A percentile compares a stretch with the other conserved stretches of the same genome.
Conservation (phyloP, 2,888 invertebrate genomes). For the Hydrotaea cyrtoneurina region DNA sequence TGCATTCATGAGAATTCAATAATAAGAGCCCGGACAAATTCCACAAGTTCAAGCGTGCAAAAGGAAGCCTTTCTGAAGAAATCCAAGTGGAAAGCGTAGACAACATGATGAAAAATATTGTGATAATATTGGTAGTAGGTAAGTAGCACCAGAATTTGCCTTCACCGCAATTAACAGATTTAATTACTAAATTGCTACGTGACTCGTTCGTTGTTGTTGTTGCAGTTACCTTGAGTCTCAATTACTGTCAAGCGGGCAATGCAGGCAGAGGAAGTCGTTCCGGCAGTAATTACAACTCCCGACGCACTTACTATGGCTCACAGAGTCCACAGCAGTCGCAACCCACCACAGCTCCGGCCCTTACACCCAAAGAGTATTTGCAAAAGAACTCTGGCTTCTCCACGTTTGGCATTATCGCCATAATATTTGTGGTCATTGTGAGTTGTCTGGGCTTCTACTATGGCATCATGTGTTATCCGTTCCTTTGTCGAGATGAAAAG, state of each 20-base stretch:
- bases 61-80: not conserved
- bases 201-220: conserved; percentile 9
- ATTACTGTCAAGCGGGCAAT: conserved; percentile 63
- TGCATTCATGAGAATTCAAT: conserved; percentile 37
- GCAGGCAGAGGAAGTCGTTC: conserved; percentile 64
- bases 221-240: conserved; percentile 64
- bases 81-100: conserved; percentile 3
- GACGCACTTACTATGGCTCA: conserved; percentile 68
- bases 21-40: not conserved
- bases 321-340: conserved; percentile 40
- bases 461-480: conserved; percentile 85
- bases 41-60: not conserved
- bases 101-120: conserved; percentile 54
- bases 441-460: conserved; percentile 83
- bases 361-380: conserved; percentile 77
- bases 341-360: conserved; percentile 64
- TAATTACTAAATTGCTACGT: not conserved
- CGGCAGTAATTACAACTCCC: conserved; percentile 59
- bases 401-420: conserved; percentile 85
- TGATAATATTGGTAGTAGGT: conserved; percentile 52
- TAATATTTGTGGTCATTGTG: conserved; percentile 77
- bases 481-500: conserved; percentile 82
- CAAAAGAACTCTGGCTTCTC: conserved; percentile 81
- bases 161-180: not conserved
- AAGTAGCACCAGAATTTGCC: not conserved